Evolutionary conservation across 2,888 invertebrate genomes (phyloP).

Genomic region (Pyrochroa serraticornis): DNA sequence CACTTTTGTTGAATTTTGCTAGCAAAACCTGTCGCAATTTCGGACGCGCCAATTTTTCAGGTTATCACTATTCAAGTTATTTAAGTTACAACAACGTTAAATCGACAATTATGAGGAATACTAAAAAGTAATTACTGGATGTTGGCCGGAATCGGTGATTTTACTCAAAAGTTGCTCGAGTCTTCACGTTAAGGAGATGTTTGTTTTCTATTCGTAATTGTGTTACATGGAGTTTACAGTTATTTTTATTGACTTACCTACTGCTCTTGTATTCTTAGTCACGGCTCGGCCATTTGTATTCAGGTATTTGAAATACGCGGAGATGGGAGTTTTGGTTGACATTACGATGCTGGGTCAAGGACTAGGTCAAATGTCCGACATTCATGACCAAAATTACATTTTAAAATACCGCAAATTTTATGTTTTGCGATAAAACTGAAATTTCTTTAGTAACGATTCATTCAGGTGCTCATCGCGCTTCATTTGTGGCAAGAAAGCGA

Average conservation of each 20-base stretch:
- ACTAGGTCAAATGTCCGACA: conserved; percentile 3
- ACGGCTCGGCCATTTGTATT: not conserved
- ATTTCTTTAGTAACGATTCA: not conserved
- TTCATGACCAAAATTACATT: not conserved
- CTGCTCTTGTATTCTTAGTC: not conserved
- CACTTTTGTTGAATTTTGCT: too few species aligned
- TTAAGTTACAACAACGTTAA: too few species aligned
- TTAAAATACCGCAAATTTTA: too few species aligned
- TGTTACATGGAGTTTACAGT: not conserved
- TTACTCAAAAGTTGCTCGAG: not conserved
- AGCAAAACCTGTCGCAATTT: too few species aligned
- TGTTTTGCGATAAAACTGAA: not conserved
- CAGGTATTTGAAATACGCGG: conserved; percentile 1
- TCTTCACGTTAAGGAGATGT: too few species aligned
- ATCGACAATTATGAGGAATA: too few species aligned
- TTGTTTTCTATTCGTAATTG: not conserved
- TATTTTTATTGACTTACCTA: conserved; percentile 4
- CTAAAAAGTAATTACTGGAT: too few species aligned
- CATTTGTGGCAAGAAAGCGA: too few species aligned
- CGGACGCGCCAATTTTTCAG: too few species aligned
- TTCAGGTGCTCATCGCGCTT: too few species aligned
- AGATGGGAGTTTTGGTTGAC: not conserved
- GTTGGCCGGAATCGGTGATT: too few species aligned
- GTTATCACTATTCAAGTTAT: too few species aligned
- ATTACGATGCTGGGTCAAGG: conserved; percentile 6